Percentiles rank a stretch among this genome's conserved stretches.
Evolutionary conservation across 2,888 invertebrate genomes (phyloP).

Genomic region (Dascillus cervinus): DNA sequence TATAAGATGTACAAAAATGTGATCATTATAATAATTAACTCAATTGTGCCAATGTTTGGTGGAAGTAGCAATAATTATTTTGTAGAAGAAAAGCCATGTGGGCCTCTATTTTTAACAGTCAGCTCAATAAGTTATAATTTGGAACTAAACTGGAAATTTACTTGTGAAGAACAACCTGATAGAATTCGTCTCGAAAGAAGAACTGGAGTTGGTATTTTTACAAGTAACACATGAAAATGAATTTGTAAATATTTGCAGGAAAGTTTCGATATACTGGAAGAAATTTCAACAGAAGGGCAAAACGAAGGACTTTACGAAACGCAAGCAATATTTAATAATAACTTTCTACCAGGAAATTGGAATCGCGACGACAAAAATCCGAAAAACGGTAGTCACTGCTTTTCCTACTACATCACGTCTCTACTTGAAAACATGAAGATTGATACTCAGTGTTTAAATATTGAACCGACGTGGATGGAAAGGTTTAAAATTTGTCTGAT

Average conservation of each 20-base stretch:
- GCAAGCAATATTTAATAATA: slow-evolving; percentile 17
- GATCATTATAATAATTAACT: too few relatives aligned
- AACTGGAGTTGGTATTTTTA: neutral
- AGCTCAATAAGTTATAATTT: slow-evolving; percentile 37
- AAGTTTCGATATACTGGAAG: too few relatives aligned
- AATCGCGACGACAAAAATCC: slow-evolving; percentile 11
- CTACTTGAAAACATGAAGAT: slow-evolving; percentile 47
- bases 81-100: slow-evolving; percentile 17
- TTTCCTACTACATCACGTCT: slow-evolving; percentile 58
- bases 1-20: too few relatives aligned
- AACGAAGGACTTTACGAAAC: slow-evolving; percentile 16
- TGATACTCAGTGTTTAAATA: slow-evolving; percentile 61
- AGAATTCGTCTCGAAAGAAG: slow-evolving; percentile 20
- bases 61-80: neutral
- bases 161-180: slow-evolving; percentile 28
- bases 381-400: slow-evolving; percentile 44
- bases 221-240: neutral
- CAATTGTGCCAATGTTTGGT: too few relatives aligned
- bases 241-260: neutral
- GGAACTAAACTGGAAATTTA: slow-evolving; percentile 40
- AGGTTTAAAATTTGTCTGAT: slow-evolving; percentile 36
- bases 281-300: too few relatives aligned
- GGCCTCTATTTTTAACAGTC: slow-evolving; percentile 39
- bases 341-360: slow-evolving; percentile 35
- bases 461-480: slow-evolving; percentile 73